Conservation (phyloP, 2,113 vertebrate genomes). For the Nanger granti region DNA sequence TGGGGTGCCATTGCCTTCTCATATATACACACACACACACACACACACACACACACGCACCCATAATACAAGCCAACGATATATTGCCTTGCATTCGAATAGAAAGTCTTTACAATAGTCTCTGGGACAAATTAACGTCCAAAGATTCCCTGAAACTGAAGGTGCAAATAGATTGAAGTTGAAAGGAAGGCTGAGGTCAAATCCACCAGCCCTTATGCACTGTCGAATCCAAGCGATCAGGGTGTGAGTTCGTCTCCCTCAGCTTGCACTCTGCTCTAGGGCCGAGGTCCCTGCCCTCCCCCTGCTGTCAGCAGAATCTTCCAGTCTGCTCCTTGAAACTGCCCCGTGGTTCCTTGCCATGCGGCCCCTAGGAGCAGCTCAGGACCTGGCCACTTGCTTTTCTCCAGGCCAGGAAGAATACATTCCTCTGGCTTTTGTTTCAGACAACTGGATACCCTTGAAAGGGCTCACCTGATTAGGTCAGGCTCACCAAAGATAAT, state of each 20-base stretch:
- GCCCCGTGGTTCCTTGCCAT: neutral
- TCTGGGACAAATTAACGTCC: neutral
- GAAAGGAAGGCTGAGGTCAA: neutral
- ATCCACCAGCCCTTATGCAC: neutral
- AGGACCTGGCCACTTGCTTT: neutral
- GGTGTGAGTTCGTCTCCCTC: neutral
- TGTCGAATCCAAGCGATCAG: neutral
- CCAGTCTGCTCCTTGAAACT: neutral
- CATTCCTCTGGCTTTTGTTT: neutral
- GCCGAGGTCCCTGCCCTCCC: neutral
- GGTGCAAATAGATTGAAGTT: neutral
- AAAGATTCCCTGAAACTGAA: neutral
- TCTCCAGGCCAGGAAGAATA: neutral
- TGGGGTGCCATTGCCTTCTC: no score
- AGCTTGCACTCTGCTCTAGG: neutral
- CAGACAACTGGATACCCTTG: neutral
- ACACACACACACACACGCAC: neutral
- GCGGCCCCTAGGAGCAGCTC: neutral
- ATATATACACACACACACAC: neutral
- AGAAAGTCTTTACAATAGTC: neutral
- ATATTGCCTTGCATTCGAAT: neutral
- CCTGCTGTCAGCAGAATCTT: neutral
- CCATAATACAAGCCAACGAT: neutral
- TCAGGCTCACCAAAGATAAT: neutral
- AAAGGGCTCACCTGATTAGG: neutral